Percentiles rank a stretch among this genome's conserved stretches.
Evolutionary conservation across 2,113 vertebrate genomes (phyloP).

Genomic region (Myxocyprinus asiaticus): DNA sequence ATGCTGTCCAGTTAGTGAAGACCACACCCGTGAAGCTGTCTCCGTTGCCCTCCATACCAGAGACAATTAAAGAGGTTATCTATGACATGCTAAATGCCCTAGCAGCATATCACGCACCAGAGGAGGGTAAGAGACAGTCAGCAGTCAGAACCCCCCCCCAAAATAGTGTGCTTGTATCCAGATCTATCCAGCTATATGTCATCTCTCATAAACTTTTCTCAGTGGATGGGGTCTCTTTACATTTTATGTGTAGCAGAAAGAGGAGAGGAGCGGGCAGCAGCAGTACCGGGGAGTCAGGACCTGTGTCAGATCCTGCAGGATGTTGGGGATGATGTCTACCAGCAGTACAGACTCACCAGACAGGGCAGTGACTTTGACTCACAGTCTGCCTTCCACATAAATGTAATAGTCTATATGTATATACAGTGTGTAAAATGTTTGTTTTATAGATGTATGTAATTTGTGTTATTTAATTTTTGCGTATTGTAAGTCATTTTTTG

Average conservation of each 20-base stretch:
- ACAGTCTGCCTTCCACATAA: slow-evolving; percentile 88
- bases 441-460: not conserved
- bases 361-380: slow-evolving; percentile 91
- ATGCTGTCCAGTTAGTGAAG: slow-evolving; percentile 91
- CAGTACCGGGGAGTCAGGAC: slow-evolving; percentile 81
- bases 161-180: too few species aligned
- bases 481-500: too few species aligned
- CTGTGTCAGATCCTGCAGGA: slow-evolving; percentile 91
- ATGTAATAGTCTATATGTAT: slow-evolving; percentile 72
- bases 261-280: slow-evolving; percentile 77
- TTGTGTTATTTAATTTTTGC: too few species aligned
- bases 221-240: not conserved
- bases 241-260: slow-evolving; percentile 75
- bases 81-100: slow-evolving; percentile 94
- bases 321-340: slow-evolving; percentile 90
- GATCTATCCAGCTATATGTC: not conserved
- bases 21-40: slow-evolving; percentile 92
- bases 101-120: slow-evolving; percentile 92
- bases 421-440: not conserved
- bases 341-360: slow-evolving; percentile 89
- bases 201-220: not conserved
- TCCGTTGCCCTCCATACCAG: slow-evolving; percentile 85
- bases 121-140: slow-evolving; percentile 78
- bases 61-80: slow-evolving; percentile 90
- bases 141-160: not conserved